phyloP scores from a whole-genome alignment of 2,797 vertebrate genomes.

The Tenualosa thibaudeaui region DNA sequence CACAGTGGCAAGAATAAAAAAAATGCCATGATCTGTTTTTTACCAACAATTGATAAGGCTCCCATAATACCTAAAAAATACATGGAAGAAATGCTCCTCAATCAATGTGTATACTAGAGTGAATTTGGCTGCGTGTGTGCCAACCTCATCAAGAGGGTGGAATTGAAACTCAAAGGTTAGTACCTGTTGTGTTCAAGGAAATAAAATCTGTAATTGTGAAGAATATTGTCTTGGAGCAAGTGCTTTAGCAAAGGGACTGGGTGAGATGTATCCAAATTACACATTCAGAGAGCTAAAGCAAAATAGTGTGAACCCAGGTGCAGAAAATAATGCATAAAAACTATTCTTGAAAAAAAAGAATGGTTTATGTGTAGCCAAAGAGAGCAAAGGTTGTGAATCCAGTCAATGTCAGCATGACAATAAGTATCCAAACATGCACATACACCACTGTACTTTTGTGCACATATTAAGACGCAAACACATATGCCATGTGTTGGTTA shows the following conservation, averaged over 20 bases:
- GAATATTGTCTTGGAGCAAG: not conserved
- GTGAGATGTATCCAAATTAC: not conserved
- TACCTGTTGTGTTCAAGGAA: not conserved
- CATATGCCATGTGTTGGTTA: not conserved
- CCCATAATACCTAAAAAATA: not conserved
- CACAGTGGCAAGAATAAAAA: not conserved
- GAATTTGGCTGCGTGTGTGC: conserved; percentile 16
- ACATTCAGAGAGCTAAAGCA: too few species aligned
- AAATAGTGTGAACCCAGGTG: too few species aligned
- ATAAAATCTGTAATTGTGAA: not conserved
- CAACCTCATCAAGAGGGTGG: conserved; percentile 28
- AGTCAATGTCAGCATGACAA: not conserved
- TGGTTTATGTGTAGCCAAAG: too few species aligned
- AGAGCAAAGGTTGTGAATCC: too few species aligned
- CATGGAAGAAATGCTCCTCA: not conserved
- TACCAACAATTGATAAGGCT: not conserved
- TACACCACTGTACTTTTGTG: not conserved
- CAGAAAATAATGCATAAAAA: too few species aligned
- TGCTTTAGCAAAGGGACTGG: not conserved
- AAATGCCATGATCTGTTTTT: not conserved
- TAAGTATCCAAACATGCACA: not conserved
- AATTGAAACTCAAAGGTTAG: not conserved
- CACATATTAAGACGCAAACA: not conserved
- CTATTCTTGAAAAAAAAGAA: too few species aligned
- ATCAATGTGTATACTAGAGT: not conserved